Conservation (phyloP, 2,888 invertebrate genomes). For the Hofmannophila pseudospretella region DNA sequence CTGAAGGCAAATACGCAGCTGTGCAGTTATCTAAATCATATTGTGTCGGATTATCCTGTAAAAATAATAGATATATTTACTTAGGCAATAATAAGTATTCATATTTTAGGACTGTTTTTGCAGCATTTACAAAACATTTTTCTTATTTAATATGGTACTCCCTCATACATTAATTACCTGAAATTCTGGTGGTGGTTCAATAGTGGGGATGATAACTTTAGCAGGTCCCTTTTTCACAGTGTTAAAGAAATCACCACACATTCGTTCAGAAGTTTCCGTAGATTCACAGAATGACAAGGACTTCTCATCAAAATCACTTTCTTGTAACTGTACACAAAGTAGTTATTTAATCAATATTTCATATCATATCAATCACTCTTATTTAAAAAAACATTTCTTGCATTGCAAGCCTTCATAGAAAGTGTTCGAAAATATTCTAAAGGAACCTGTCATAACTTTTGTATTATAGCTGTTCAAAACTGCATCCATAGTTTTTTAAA, state of each 20-base stretch:
- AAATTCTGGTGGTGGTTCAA: constrained; percentile 92
- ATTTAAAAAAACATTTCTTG: no score
- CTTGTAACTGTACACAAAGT: constrained; percentile 80
- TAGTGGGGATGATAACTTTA: constrained; percentile 80
- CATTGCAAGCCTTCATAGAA: no score
- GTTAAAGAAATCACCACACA: constrained; percentile 89
- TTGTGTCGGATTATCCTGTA: constrained; percentile 55
- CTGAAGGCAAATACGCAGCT: constrained; percentile 42
- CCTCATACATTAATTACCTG: constrained; percentile 79
- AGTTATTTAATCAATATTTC: no score
- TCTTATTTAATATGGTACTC: no score
- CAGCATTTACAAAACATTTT: background rate
- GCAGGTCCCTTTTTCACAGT: constrained; percentile 88
- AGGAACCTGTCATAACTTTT: no score
- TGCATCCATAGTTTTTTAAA: no score
- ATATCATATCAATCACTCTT: no score
- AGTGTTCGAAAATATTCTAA: no score
- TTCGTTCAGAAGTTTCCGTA: constrained; percentile 85
- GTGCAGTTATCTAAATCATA: constrained; percentile 35
- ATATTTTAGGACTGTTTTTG: background rate
- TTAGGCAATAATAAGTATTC: no score
- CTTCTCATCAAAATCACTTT: constrained; percentile 88
- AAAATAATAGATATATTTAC: no score
- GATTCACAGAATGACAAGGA: constrained; percentile 89
- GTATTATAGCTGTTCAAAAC: no score